Evolutionary conservation across 2,888 invertebrate species (phyloP), one percentile per base, ranked within the genome.

Genomic region (Tenthredo mesomela): DNA sequence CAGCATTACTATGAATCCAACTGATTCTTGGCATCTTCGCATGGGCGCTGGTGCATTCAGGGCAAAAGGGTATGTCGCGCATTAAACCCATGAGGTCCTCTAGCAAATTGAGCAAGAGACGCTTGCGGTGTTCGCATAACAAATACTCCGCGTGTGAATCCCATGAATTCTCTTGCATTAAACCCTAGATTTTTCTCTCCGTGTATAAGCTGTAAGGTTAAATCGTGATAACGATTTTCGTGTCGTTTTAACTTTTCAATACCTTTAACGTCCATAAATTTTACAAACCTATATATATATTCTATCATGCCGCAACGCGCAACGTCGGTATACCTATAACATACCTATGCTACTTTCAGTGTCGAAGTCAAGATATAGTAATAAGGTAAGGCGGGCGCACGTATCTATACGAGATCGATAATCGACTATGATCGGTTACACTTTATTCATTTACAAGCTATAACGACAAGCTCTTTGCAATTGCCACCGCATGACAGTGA

Each of bases 141-240:
- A n/a, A n/a, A n/a, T n/a, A n/a, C n/a, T n/a, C n/a, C n/a, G n/a
- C n/a, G n/a, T n/a, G n/a, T n/a, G n/a, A n/a, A n/a, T n/a, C n/a
- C n/a, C n/a, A n/a, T n/a, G n/a, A n/a, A n/a, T n/a, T n/a, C n/a
- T n/a, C n/a, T n/a, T n/a, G n/a, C n/a, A n/a, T n/a, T n/a, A n/a
- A n/a, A n/a, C n/a, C n/a, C n/a, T n/a, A n/a, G n/a, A n/a, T n/a
- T n/a, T n/a, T n/a, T n/a, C n/a, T n/a, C n/a, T n/a, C n/a, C n/a
- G n/a, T n/a, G n/a, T n/a, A 54, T 21, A 43, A 73, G 77, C 33
- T 77, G 50, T 77, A 54, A 77, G 50, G 77, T 77, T 80, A 50
- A 37, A 61, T 58, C 80, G 80, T 61, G 80, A 80, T 61, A 80
- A 80, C 58, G 58, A 80, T 80, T 80, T 80, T 80, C 40, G 25